phyloP scores from a whole-genome alignment of 1,140 invertebrate genomes.

The honey bee (Apis mellifera) region Amel_HAv3.1 CM009932.2:8901501-8902000 shows the following conservation, averaged over 20 bases:
- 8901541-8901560: not conserved
- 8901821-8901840: too few species aligned
- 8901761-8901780: too few species aligned
- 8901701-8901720: not conserved
- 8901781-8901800: not conserved
- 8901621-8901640: too few species aligned
- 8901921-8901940: not conserved
- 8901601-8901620: not conserved
- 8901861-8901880: too few species aligned
- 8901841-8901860: too few species aligned
- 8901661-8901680: not conserved
- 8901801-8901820: not conserved
- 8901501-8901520: not conserved
- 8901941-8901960: not conserved
- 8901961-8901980: not conserved
- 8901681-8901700: not conserved
- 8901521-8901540: not conserved
- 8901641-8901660: conserved; percentile 5
- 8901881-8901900: fast-evolving
- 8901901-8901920: not conserved
- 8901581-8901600: conserved; percentile 10
- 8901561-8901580: not conserved
- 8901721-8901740: not conserved
- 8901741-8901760: not conserved
- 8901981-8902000: conserved; percentile 28